These are phyloP conservation scores for Muricea muricata DNA, from an alignment of 92 coral and sea anemone species.

Conservation along the genomic window DNA sequence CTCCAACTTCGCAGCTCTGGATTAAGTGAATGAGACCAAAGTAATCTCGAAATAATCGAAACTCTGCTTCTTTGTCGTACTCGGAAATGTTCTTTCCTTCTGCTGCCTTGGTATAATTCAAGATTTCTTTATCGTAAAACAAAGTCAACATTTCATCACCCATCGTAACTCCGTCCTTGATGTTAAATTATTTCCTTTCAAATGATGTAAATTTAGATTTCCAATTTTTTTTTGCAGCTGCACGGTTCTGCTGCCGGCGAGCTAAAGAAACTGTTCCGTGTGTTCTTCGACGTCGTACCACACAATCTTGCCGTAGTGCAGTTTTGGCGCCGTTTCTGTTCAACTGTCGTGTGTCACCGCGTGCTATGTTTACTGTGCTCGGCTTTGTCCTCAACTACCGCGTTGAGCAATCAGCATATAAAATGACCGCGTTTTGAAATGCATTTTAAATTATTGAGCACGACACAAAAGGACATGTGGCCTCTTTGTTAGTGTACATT, in stretches of 20 bases:
- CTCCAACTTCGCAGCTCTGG: conserved; percentile 79
- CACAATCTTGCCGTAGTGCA: neutral
- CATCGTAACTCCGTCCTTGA: conserved; percentile 61
- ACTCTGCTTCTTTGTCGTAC: conserved; percentile 88
- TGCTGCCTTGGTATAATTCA: conserved; percentile 78
- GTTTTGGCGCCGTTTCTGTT: conserved; percentile 29
- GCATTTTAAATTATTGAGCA: conserved; percentile 35
- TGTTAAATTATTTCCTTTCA: neutral
- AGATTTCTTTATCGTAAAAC: conserved; percentile 90
- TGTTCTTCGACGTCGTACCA: neutral
- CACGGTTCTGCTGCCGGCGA: neutral
- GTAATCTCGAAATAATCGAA: conserved; percentile 94
- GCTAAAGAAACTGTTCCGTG: neutral
- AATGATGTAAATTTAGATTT: neutral
- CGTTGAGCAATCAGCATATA: conserved; percentile 48
- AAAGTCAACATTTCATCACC: conserved; percentile 99
- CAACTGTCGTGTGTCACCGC: conserved; percentile 20
- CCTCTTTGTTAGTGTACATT: conserved; percentile 87
- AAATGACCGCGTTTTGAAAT: conserved; percentile 49
- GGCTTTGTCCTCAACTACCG: conserved; percentile 48
- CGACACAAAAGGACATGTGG: conserved; percentile 93
- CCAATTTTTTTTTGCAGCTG: neutral
- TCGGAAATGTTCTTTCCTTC: conserved; percentile 73
- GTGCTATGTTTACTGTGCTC: conserved; percentile 28
- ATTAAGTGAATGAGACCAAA: conserved; percentile 94